Base-by-base conservation (phyloP, 1,140 invertebrate species). In the Drosophila simulans region DNA sequence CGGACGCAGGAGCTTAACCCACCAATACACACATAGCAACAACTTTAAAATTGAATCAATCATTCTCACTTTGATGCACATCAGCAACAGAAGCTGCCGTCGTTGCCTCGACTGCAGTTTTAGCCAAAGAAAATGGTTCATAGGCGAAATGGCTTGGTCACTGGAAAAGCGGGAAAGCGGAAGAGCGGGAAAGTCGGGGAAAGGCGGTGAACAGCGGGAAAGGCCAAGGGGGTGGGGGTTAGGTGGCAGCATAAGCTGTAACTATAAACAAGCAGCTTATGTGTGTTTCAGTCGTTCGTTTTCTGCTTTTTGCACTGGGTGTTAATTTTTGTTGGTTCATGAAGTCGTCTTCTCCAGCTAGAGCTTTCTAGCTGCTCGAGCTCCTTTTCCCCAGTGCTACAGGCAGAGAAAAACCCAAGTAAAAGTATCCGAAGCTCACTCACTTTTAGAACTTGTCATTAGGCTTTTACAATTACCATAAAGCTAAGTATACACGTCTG, bases 41-140 rank as follows among this genome's bases (percentile, higher is more conserved):
- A 91, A 89, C 82, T 91, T 91, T 89, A 91, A 91, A 91, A 84
- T 91, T 91, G 89, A 91, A 91, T 91, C 89, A 91, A 91, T 91
- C 89, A 91, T 91, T 91, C 89, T 89, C 89, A 91, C 84, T 91
- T 91, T 91, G 89, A 91, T 91, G 89, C 89, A 91, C 89, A 91
- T 89, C 89, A 91, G 89, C 81, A 86, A 86, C 84, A 89, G 84
- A 80, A 89, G 84, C 84, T 89, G 84, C 75, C 58, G 53, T 78
- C 68, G 60, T 68, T 77, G 72, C 80, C 78, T 65, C 80, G 70
- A 75, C 80, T 89, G 77, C 84, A 89, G 80, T 84, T 80, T 83
- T 76, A 80, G 72, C 76, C 55, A 70, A 89, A 77, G 80, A 84
- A 88, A 89, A 68, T 73, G 60, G 72, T 75, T 76, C 53, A 76